Conservation (phyloP, 2,113 vertebrate species). For the Seriola aureovittata region DNA sequence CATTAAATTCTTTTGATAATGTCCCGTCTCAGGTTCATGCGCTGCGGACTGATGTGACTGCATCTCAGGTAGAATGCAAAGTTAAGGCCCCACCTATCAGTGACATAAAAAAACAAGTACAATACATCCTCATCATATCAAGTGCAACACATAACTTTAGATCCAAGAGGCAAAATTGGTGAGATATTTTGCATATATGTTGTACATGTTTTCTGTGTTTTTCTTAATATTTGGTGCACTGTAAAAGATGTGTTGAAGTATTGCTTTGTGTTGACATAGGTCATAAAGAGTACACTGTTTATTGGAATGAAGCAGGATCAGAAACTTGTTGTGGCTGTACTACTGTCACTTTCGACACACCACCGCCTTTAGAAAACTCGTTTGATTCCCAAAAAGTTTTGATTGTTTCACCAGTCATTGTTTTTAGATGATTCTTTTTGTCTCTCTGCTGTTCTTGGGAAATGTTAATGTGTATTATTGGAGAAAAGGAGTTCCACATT, state of each 20-base stretch:
- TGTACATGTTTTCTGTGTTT: conserved; percentile 86
- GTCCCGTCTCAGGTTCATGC: conserved; percentile 83
- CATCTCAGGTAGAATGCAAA: conserved; percentile 87
- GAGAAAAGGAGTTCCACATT: conserved; percentile 87
- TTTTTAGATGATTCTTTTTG: conserved; percentile 83
- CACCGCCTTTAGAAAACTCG: conserved; percentile 67
- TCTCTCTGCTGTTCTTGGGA: conserved; percentile 88
- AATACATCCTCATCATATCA: conserved; percentile 61
- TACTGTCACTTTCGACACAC: conserved; percentile 74
- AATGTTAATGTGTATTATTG: conserved; percentile 88
- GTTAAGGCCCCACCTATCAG: conserved; percentile 74
- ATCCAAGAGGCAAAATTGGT: conserved; percentile 69
- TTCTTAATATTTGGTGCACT: conserved; percentile 86
- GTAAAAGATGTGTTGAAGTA: conserved; percentile 84
- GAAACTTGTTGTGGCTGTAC: conserved; percentile 77
- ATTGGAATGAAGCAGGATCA: conserved; percentile 74
- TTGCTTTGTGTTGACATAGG: conserved; percentile 85
- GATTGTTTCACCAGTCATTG: conserved; percentile 82
- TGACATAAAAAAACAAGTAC: conserved; percentile 64
- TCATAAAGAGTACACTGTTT: conserved; percentile 77
- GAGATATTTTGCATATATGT: conserved; percentile 81
- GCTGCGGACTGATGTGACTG: conserved; percentile 78
- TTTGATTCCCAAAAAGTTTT: conserved; percentile 71
- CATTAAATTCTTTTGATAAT: conserved; percentile 64
- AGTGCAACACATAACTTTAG: conserved; percentile 64